Conservation (phyloP, 1,140 invertebrate species). For the Paraescarpia echinospica region DNA sequence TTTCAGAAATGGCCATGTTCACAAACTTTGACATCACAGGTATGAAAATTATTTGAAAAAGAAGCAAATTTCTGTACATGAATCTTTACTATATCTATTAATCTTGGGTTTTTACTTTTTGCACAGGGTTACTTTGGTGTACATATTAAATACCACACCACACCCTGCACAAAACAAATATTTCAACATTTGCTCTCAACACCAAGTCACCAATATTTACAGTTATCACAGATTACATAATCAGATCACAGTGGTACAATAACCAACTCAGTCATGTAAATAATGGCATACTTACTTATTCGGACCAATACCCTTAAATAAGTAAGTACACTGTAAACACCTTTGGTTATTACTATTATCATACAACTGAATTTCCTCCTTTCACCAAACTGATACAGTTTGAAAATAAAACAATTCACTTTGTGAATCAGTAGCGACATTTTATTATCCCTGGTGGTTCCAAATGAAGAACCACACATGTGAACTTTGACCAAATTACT, state of each 20-base stretch:
- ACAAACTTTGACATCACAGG: neutral
- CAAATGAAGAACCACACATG: too few species aligned
- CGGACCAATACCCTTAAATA: neutral
- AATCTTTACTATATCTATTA: neutral
- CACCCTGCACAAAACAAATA: neutral
- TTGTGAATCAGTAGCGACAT: too few species aligned
- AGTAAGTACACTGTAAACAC: neutral
- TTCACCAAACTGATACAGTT: neutral
- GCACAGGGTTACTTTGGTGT: neutral
- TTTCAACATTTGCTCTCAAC: neutral
- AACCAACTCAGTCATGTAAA: neutral
- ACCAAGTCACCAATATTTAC: neutral
- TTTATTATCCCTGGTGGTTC: too few species aligned
- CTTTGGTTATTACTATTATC: neutral
- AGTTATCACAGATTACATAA: neutral
- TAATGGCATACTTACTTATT: neutral
- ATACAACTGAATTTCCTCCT: neutral
- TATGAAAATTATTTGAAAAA: neutral
- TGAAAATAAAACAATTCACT: neutral
- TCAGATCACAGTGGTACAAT: neutral
- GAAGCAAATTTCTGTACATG: neutral
- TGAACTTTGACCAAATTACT: too few species aligned
- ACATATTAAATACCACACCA: neutral
- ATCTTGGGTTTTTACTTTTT: neutral
- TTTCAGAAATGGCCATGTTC: neutral